Evolutionary conservation across 2,797 vertebrate species (phyloP).

Genomic region (Microctenopoma stevenorrisi): DNA sequence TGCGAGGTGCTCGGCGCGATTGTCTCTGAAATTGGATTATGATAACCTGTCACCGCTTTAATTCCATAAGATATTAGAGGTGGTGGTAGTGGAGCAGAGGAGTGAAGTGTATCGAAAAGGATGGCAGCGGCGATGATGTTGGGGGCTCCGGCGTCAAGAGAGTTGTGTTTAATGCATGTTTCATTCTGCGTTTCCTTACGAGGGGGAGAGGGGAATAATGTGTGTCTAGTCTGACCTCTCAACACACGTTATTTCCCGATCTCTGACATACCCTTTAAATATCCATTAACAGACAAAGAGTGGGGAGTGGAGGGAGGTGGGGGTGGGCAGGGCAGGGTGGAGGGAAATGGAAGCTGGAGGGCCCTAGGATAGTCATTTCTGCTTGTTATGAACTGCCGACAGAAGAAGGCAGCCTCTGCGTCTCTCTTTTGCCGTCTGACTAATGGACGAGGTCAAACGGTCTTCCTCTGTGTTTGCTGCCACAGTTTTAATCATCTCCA

Average conservation of each 20-base stretch:
- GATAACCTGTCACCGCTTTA: constrained; percentile 87
- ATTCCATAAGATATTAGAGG: constrained; percentile 84
- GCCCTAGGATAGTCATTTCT: constrained; percentile 43
- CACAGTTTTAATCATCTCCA: constrained; percentile 46
- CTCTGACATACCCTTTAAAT: constrained; percentile 79
- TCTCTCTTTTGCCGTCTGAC: constrained; percentile 25
- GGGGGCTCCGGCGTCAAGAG: constrained; percentile 8
- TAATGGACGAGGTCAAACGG: constrained; percentile 50
- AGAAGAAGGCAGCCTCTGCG: constrained; percentile 15
- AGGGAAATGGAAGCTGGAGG: constrained; percentile 9
- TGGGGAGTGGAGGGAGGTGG: constrained; percentile 24
- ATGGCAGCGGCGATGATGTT: constrained; percentile 1
- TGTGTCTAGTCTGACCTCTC: constrained; percentile 57
- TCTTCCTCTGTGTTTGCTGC: constrained; percentile 27
- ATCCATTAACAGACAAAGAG: constrained; percentile 72
- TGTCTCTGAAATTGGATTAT: constrained; percentile 89
- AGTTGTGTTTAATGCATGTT: constrained; percentile 75
- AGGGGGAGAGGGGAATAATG: constrained; percentile 48
- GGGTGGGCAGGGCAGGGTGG: background rate
- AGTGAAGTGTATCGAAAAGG: constrained; percentile 42
- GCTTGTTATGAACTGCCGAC: constrained; percentile 48
- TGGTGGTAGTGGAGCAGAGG: constrained; percentile 56
- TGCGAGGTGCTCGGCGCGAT: constrained; percentile 77
- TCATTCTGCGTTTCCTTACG: constrained; percentile 64
- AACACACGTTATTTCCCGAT: constrained; percentile 69